Percentiles rank a stretch among this genome's conserved stretches.
phyloP scores from a whole-genome alignment of 2,888 invertebrate species.

The Lithosia quadra region DNA sequence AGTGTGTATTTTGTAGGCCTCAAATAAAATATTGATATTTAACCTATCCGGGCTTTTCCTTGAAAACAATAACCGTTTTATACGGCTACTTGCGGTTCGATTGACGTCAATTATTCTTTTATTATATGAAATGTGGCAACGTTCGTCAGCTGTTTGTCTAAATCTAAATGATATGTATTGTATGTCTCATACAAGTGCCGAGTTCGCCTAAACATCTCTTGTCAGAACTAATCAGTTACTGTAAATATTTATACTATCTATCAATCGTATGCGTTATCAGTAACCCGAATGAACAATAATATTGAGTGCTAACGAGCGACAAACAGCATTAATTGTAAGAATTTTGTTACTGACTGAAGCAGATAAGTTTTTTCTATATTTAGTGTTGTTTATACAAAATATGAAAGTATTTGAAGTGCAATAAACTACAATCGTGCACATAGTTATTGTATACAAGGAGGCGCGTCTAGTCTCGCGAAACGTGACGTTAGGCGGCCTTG shows the following conservation, averaged over 20 bases:
- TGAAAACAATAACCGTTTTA: constrained; percentile 25
- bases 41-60: neutral
- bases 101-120: constrained; percentile 44
- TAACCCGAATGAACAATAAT: constrained; percentile 30
- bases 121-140: constrained; percentile 19
- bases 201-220: constrained; percentile 31
- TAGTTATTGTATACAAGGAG: constrained; percentile 65
- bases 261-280: constrained; percentile 43
- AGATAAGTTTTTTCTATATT: constrained; percentile 21
- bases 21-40: neutral
- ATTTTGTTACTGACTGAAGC: constrained; percentile 17
- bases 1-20: neutral
- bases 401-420: constrained; percentile 60
- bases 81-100: constrained; percentile 27
- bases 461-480: constrained; percentile 81
- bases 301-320: constrained; percentile 34
- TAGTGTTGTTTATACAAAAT: constrained; percentile 22
- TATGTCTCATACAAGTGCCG: constrained; percentile 14
- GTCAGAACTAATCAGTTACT: constrained; percentile 40
- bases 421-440: constrained; percentile 67
- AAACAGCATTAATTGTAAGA: constrained; percentile 17
- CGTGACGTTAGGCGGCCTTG: constrained; percentile 84
- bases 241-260: constrained; percentile 44
- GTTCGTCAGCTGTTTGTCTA: constrained; percentile 41
- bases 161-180: neutral